phyloP scores from a whole-genome alignment of 2,113 vertebrate species.

The Chunga burmeisteri region DNA sequence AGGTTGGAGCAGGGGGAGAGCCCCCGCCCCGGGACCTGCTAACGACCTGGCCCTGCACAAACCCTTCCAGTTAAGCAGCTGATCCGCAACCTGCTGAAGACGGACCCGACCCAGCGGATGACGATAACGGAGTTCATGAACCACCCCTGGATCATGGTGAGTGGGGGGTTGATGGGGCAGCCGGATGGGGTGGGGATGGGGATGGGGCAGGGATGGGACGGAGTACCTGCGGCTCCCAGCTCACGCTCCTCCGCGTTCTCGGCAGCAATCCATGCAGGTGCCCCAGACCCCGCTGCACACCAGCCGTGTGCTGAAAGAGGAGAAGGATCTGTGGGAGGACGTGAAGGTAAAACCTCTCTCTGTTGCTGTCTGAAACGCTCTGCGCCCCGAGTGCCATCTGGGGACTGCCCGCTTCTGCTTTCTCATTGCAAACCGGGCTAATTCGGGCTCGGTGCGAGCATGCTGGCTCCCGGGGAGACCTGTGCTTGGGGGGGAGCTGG shows the following conservation, averaged over 20 bases:
- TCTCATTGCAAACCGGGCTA: fast-evolving
- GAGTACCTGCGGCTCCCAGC: neutral
- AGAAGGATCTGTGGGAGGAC: slow-evolving; percentile 95
- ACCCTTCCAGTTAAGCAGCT: slow-evolving; percentile 88
- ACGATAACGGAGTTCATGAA: slow-evolving; percentile 99
- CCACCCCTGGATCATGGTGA: slow-evolving; percentile 97
- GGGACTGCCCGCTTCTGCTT: neutral
- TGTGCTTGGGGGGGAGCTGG: neutral
- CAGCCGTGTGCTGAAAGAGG: slow-evolving; percentile 94
- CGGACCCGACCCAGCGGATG: slow-evolving; percentile 95
- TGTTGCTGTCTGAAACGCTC: fast-evolving
- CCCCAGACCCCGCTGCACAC: slow-evolving; percentile 97
- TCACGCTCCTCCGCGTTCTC: neutral
- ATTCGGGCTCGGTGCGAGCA: fast-evolving
- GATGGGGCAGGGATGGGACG: neutral
- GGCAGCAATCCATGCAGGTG: slow-evolving; percentile 93
- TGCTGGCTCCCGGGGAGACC: neutral
- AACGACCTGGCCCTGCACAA: neutral
- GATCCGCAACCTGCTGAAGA: slow-evolving; percentile 93
- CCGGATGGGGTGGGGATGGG: neutral
- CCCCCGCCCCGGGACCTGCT: neutral
- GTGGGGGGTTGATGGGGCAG: neutral
- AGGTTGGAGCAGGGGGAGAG: neutral
- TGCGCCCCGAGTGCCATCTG: fast-evolving
- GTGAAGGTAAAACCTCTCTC: slow-evolving; percentile 84